These are phyloP conservation scores for Panthera tigris DNA, from an alignment of 2,113 vertebrate species.

Conservation along the genomic window DNA sequence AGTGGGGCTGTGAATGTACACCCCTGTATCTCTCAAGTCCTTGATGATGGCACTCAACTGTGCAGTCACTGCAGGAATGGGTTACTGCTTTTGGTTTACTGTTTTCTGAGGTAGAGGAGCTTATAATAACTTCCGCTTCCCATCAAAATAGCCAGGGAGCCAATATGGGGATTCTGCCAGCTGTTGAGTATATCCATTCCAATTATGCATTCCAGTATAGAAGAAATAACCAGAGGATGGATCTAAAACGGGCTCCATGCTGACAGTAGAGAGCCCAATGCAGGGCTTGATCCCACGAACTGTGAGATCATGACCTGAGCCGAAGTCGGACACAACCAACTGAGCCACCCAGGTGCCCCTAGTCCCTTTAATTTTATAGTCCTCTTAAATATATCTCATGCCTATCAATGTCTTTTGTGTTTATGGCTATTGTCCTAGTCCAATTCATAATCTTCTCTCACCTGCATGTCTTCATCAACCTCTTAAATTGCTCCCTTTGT, in stretches of 20 bases:
- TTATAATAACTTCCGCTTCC: background rate
- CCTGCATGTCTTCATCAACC: background rate
- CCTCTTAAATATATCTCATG: background rate
- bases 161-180: background rate
- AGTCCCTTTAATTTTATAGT: background rate
- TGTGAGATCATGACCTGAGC: too few relatives aligned
- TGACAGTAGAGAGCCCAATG: too few relatives aligned
- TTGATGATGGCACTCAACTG: background rate
- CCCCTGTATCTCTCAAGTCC: background rate
- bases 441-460: background rate
- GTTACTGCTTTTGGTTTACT: background rate
- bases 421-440: background rate
- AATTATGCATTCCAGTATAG: background rate
- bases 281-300: too few relatives aligned
- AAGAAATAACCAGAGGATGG: background rate
- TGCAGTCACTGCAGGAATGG: background rate
- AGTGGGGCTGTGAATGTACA: background rate
- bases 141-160: background rate
- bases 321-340: too few relatives aligned
- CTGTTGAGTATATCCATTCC: background rate
- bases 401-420: background rate
- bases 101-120: background rate
- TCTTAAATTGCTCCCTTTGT: background rate
- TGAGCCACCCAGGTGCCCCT: too few relatives aligned
- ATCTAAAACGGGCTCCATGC: too few relatives aligned